Evolutionary conservation across 2,888 invertebrate genomes (phyloP), one percentile per base, ranked within the genome.

Genomic region (Sarcophaga variegata): DNA sequence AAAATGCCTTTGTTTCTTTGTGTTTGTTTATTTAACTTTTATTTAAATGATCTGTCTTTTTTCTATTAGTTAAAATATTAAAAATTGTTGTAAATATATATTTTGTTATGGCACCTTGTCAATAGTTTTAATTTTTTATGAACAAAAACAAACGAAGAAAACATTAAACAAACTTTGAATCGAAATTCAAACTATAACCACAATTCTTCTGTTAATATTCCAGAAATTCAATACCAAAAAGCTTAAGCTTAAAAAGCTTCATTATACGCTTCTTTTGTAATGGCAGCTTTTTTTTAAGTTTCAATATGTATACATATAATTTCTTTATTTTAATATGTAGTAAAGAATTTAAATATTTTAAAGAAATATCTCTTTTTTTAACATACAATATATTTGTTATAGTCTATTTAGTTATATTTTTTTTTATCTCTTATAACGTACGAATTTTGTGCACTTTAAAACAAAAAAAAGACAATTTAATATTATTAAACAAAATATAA

Each of bases 271-370:
- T 59, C 64, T 76, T 79, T 71, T 59, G 12, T 20, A 47, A 76
- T 79, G 84, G 81, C 87, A 87, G 87, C 84, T 87, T 81, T 66
- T 86, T 71, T 14, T 59, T 59, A 81, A 81, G 20, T 85, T 77
- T 17, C 47, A 60, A 20, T 20, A 37, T 37, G 10, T 37, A 37
- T 37, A 37, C 37, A 37, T 37, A 37, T 10, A 11, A n/a, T 45
- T 4, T 12, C 11, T 20, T 64, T 60, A 45, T 27, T 72, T 69
- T 69, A 27, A 37, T 27, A 63, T 20, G 49, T 84, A 76, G 69
- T 67, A 69, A 81, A 78, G 70, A 85, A 82, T 86, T 86, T 72
- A 62, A 62, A 10, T 12, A 11, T 62, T 66, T 47, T 5, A 27
- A 49, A 59, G 45, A 49, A 54, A 25, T 79, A 54, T 54, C 4